Evolutionary conservation across 2,888 invertebrate genomes (phyloP).

Genomic region (Sarcophaga subvicina): DNA sequence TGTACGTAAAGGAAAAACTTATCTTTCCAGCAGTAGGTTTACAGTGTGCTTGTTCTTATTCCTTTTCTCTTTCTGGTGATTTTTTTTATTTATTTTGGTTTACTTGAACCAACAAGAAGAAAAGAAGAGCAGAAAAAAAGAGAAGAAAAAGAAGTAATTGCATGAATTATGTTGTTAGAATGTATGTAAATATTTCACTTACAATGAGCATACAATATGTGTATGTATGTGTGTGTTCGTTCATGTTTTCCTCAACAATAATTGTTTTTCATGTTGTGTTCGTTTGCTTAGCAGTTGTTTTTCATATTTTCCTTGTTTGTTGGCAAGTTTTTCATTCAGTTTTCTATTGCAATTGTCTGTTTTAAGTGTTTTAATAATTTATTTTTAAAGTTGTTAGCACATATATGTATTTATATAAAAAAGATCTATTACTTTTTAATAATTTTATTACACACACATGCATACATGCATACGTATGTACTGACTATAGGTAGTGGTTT

Average conservation of each 20-base stretch:
- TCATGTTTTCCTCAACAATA: conserved; percentile 29
- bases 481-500: too few relatives aligned
- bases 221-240: conserved; percentile 15
- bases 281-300: not conserved
- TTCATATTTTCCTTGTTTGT: conserved; percentile 18
- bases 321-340: conserved; percentile 16
- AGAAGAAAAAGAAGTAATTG: conserved; percentile 54
- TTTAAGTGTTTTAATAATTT: conserved; percentile 62
- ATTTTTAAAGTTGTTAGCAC: conserved; percentile 33
- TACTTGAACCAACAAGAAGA: not conserved
- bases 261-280: conserved; percentile 55
- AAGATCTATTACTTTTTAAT: not conserved
- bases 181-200: conserved; percentile 23
- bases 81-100: too few relatives aligned
- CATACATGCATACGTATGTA: too few relatives aligned
- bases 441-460: not conserved
- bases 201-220: not conserved
- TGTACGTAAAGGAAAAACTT: conserved; percentile 52
- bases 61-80: too few relatives aligned
- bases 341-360: conserved; percentile 39
- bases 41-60: not conserved
- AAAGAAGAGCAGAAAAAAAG: conserved; percentile 30
- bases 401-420: not conserved
- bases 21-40: conserved; percentile 53
- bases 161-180: conserved; percentile 63